Conservation (phyloP, 2,888 invertebrate genomes). For the Phlogophora meticulosa region DNA sequence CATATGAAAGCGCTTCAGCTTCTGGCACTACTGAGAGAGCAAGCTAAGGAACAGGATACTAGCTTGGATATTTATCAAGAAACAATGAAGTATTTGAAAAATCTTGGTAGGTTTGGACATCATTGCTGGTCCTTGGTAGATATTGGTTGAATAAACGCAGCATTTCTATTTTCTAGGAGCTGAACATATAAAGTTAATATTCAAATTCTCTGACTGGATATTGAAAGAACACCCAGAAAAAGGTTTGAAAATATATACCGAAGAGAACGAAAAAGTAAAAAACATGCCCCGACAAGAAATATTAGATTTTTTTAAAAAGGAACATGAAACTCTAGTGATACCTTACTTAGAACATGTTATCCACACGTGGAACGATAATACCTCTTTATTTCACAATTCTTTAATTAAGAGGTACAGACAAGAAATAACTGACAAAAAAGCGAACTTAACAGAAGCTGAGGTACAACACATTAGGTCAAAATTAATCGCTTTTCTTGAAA, state of each 20-base stretch:
- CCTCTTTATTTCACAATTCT: conserved; percentile 96
- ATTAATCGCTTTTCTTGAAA: conserved; percentile 95
- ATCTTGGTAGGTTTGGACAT: conserved; percentile 92
- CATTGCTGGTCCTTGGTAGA: not conserved
- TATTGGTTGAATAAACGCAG: conserved; percentile 21
- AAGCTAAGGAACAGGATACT: conserved; percentile 94
- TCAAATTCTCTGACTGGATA: conserved; percentile 98
- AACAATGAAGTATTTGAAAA: conserved; percentile 97
- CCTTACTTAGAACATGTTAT: conserved; percentile 99
- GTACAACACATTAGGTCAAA: conserved; percentile 86
- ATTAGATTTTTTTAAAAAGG: conserved; percentile 95
- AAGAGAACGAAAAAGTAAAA: conserved; percentile 96
- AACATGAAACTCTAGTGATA: conserved; percentile 95
- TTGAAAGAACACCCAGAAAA: conserved; percentile 96
- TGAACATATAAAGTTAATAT: conserved; percentile 96
- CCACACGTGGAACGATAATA: conserved; percentile 96
- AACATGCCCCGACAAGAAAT: conserved; percentile 96
- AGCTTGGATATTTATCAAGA: conserved; percentile 95
- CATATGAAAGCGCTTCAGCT: conserved; percentile 97
- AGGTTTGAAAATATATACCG: conserved; percentile 97
- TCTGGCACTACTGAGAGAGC: conserved; percentile 93
- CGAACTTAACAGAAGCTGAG: conserved; percentile 80
- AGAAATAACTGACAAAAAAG: conserved; percentile 89
- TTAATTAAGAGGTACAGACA: conserved; percentile 97
- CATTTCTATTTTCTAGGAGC: conserved; percentile 85